Evolutionary conservation across 2,113 vertebrate species (phyloP).

Genomic region (Scortum barcoo): DNA sequence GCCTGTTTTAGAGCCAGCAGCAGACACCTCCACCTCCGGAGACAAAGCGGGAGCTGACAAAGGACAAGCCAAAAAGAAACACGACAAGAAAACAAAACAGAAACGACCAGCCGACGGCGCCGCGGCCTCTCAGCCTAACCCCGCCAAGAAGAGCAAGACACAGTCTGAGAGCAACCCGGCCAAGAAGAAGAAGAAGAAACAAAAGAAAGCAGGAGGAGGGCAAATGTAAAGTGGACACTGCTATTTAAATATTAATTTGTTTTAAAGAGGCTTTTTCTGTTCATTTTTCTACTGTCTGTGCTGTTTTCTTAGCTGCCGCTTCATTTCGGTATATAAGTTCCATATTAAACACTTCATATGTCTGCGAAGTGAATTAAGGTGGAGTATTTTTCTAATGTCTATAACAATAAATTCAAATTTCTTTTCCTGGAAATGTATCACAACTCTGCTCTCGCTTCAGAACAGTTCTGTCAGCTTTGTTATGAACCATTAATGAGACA

Average conservation of each 20-base stretch:
- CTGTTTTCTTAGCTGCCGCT: too few relatives aligned
- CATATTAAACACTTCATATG: neutral
- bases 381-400: slow-evolving; percentile 55
- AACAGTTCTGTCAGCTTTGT: neutral
- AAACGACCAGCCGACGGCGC: slow-evolving; percentile 50
- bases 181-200: slow-evolving; percentile 72
- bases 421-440: slow-evolving; percentile 8
- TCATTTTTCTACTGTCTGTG: neutral
- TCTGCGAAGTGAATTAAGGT: neutral
- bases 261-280: slow-evolving; percentile 1
- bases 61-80: slow-evolving; percentile 74
- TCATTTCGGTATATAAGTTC: neutral
- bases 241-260: slow-evolving; percentile 39
- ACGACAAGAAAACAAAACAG: slow-evolving; percentile 75
- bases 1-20: slow-evolving; percentile 42
- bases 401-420: slow-evolving; percentile 52
- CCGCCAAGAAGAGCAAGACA: slow-evolving; percentile 78
- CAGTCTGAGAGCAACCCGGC: slow-evolving; percentile 42
- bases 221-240: slow-evolving; percentile 42
- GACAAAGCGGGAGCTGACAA: slow-evolving; percentile 35
- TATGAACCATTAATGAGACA: neutral
- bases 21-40: slow-evolving; percentile 1
- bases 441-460: neutral
- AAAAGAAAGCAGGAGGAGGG: slow-evolving; percentile 53
- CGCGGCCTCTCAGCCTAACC: slow-evolving; percentile 43